Evolutionary conservation across 2,113 vertebrate species (phyloP).

Genomic region (Clupea harengus): DNA sequence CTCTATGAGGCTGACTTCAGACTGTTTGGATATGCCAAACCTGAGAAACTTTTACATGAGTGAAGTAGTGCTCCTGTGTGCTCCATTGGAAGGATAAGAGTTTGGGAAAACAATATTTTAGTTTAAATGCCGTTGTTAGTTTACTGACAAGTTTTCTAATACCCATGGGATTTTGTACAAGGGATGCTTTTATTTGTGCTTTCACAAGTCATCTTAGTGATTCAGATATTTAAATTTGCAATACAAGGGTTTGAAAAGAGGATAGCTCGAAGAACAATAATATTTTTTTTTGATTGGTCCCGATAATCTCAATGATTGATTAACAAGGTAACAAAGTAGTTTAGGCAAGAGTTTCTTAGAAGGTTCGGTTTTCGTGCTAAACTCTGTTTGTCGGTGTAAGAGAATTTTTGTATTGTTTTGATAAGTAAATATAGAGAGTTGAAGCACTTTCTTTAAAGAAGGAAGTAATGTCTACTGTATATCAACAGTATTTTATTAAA

Average conservation of each 20-base stretch:
- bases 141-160: background rate
- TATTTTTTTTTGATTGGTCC: background rate
- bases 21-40: slow-evolving; percentile 92
- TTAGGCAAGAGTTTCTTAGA: background rate
- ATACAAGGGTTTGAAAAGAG: background rate
- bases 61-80: slow-evolving; percentile 51
- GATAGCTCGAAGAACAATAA: background rate
- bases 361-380: background rate
- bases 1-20: slow-evolving; percentile 93
- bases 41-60: slow-evolving; percentile 84
- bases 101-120: background rate
- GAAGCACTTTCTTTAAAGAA: background rate
- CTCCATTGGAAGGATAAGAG: background rate
- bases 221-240: background rate
- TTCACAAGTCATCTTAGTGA: background rate
- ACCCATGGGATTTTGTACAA: background rate
- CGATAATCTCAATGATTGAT: background rate
- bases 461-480: background rate
- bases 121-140: background rate
- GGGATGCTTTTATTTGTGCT: background rate
- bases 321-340: background rate
- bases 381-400: background rate
- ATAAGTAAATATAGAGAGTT: background rate
- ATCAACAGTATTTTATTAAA: background rate
- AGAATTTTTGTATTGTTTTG: background rate